Base-by-base conservation (phyloP, 2,113 vertebrate species). In the Ageneiosus marmoratus region DNA sequence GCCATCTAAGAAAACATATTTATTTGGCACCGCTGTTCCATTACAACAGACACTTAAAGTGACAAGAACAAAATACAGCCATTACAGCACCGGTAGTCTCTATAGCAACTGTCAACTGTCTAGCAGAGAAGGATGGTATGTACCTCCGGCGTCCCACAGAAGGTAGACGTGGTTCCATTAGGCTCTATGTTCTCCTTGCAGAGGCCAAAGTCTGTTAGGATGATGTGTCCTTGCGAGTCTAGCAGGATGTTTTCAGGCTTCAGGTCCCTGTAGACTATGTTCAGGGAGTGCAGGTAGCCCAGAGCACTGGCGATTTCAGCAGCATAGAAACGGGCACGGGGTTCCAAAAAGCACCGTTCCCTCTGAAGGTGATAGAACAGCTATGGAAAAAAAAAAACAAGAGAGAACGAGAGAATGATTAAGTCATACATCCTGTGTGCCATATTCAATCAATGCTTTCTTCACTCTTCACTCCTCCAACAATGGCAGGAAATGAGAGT, bases 131-230 rank as follows among this genome's bases (percentile, higher is more conserved):
- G 18, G 27, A 63, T 1, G 11, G 7, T 37, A 27, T 90, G 0
- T 94, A 99, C 98, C 96, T 99, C 98, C 0, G 98, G 98, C 0
- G 98, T 99, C 90, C 97, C 98, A 0, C 98, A 99, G 95, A 99
- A 99, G 3, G 98, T 99, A 55, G 98, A 99, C 0, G 98, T 99
- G 0, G 98, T 99, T 87, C 97, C 97, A 0, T 99, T 99, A 89
- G 95, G 96, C 86, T 99, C 98, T 1, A 99, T 99, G 91, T 99
- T 99, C 92, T 99, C 98, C 87, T 99, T 99, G 94, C 98, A 99
- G 81, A 99, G 96, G 60, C 98, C 98, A 4, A 99, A 99, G 89
- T 99, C 98, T 10, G 98, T 99, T 78, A 99, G 94, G 78, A 99
- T 95, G 83, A 99, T 98, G 91, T 99, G 98, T 9, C 98, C 98